Base-by-base conservation (phyloP, 2,113 vertebrate genomes). In the Chitala chitala region DNA sequence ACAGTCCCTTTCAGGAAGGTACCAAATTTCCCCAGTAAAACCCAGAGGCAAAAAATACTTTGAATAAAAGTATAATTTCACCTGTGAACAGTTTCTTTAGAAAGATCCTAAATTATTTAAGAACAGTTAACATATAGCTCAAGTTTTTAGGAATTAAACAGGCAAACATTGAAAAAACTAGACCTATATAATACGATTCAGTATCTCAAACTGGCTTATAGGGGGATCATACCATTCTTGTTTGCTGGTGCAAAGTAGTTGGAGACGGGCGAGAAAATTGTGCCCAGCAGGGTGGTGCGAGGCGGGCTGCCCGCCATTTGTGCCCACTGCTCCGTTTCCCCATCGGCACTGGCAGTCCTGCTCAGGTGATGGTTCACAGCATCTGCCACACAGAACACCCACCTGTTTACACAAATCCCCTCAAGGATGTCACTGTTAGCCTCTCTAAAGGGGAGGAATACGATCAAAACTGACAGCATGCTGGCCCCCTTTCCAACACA, bases 181-280 rank as follows among this genome's bases (percentile, higher is more conserved):
- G n/a, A n/a, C n/a, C n/a, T n/a, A n/a, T n/a, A n/a, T n/a, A n/a
- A n/a, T n/a, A n/a, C n/a, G n/a, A n/a, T n/a, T n/a, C n/a, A n/a
- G n/a, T n/a, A n/a, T n/a, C n/a, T n/a, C n/a, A n/a, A n/a, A n/a
- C n/a, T n/a, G n/a, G n/a, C n/a, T n/a, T n/a, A n/a, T n/a, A n/a
- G n/a, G n/a, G n/a, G n/a, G n/a, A n/a, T n/a, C n/a, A n/a, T 85
- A 96, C 96, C 94, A 91, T 95, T 98, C 91, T 98, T 98, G 88
- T 91, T 94, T 92, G 95, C 91, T 93, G 94, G 93, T 91, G 96
- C 98, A 89, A 98, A 98, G 86, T 97, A 98, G 89, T 96, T 98
- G 86, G 98, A 98, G 79, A 98, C 96, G 0, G 96, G 96, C 81
- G 95, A 98, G 90, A 98, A 98, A 86, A 98, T 98, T 82, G 96